Evolutionary conservation across 2,888 invertebrate genomes (phyloP), one percentile per base, ranked within the genome.

Genomic region (Venusia cambrica): DNA sequence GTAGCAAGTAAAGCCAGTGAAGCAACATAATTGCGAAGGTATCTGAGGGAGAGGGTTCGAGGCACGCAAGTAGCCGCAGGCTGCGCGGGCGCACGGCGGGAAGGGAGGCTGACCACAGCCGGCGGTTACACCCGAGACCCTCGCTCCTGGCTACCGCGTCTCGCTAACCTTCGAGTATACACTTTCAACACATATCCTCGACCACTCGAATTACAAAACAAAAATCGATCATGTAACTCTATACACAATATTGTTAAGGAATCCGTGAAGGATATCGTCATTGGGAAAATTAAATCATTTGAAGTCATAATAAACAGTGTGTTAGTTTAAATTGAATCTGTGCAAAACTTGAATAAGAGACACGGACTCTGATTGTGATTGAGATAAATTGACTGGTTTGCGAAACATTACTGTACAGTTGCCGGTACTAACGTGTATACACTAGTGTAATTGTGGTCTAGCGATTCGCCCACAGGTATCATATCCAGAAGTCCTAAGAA

Each of bases 161-260:
- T 64, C 47, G 69, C 57, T 77, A 55, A 68, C 72, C 65, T 67
- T 67, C 68, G 43, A 59, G 59, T 70, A 66, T 70, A 72, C 65
- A 73, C 73, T 78, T 76, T 75, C 72, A 68, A 69, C 55, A 58
- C 58, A 49, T 58, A 66, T 67, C 68, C 52, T 54, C 36, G 31
- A 46, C 44, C 48, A 52, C 57, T 63, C 51, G 24, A 38, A 54
- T 65, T 62, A 62, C 66, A 51, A 56, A 61, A 59, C 50, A 55
- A 51, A 49, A 46, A 38, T 45, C 26, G 31, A 38, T 38, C 40
- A 30, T 24, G 42, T 48, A 42, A 50, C 38, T 33, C 36, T 32
- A 43, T 45, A 48, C 29, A 6, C 31, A 38, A 37, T 41, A 44
- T 42, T 42, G 33, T 31, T 35, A 22, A 35, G 27, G 40, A 35